phyloP scores from a whole-genome alignment of 2,888 invertebrate species.

The Eupithecia abbreviata region DNA sequence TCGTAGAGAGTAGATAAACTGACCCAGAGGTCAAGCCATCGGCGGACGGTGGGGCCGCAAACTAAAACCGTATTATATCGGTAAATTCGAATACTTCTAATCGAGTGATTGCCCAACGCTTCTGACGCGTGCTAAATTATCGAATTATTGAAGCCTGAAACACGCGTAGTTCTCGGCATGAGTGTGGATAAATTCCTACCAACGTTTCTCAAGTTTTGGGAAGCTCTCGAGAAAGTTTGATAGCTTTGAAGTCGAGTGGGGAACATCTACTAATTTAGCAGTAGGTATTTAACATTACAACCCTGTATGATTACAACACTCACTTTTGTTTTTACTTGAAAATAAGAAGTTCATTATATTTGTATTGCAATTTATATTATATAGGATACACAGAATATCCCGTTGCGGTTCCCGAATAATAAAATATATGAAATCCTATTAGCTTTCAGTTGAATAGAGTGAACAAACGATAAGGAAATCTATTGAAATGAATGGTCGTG shows the following conservation, averaged over 20 bases:
- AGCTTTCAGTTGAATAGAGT: constrained; percentile 34
- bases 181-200: background rate
- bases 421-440: constrained; percentile 33
- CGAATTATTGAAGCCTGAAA: background rate
- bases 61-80: constrained; percentile 51
- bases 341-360: background rate
- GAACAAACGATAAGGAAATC: constrained; percentile 32
- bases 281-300: background rate
- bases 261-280: background rate
- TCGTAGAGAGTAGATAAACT: constrained; percentile 50
- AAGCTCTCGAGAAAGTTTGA: background rate
- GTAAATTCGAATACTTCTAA: constrained; percentile 4
- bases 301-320: background rate
- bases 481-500: constrained; percentile 24
- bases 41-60: constrained; percentile 50
- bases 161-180: background rate
- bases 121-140: background rate
- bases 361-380: too few relatives aligned
- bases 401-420: constrained; percentile 42
- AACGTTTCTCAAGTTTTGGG: constrained; percentile 3
- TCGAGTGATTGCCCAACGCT: background rate
- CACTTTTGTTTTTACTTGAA: background rate
- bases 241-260: background rate
- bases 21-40: constrained; percentile 51
- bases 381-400: background rate